phyloP scores from a whole-genome alignment of 2,113 vertebrate species.

The Vulpes ferrilata region DNA sequence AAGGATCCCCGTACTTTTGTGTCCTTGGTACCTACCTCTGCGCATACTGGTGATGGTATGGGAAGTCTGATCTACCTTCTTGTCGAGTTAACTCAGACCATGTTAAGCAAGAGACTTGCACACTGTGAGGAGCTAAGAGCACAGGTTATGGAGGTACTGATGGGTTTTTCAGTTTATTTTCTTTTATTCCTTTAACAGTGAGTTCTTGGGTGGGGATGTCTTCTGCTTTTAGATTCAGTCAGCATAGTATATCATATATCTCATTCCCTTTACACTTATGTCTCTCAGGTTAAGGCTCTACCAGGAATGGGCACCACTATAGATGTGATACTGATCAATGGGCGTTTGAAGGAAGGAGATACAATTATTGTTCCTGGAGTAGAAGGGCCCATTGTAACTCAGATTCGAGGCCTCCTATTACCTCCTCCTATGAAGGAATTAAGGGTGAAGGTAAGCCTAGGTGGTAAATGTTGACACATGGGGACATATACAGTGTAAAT shows the following conservation, averaged over 20 bases:
- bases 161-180: background rate
- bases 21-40: slow-evolving; percentile 97
- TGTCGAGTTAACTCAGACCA: slow-evolving; percentile 97
- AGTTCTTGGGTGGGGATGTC: background rate
- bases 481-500: background rate
- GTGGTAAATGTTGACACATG: fast-evolving
- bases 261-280: background rate
- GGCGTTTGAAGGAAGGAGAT: slow-evolving; percentile 94
- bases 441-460: slow-evolving; percentile 93
- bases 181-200: background rate
- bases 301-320: slow-evolving; percentile 99
- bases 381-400: slow-evolving; percentile 98
- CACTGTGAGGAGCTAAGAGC: slow-evolving; percentile 97
- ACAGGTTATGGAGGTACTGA: slow-evolving; percentile 98
- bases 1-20: slow-evolving; percentile 98
- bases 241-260: background rate
- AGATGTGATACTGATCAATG: slow-evolving; percentile 98
- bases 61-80: slow-evolving; percentile 97
- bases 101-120: slow-evolving; percentile 95
- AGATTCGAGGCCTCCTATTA: slow-evolving; percentile 96
- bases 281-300: slow-evolving; percentile 95
- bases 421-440: slow-evolving; percentile 98
- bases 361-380: slow-evolving; percentile 98
- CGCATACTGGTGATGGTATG: slow-evolving; percentile 99
- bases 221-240: background rate